A percentile compares a stretch with the other conserved stretches of the same genome.
phyloP scores from a whole-genome alignment of 2,888 invertebrate genomes.

The Nemurella pictetii region DNA sequence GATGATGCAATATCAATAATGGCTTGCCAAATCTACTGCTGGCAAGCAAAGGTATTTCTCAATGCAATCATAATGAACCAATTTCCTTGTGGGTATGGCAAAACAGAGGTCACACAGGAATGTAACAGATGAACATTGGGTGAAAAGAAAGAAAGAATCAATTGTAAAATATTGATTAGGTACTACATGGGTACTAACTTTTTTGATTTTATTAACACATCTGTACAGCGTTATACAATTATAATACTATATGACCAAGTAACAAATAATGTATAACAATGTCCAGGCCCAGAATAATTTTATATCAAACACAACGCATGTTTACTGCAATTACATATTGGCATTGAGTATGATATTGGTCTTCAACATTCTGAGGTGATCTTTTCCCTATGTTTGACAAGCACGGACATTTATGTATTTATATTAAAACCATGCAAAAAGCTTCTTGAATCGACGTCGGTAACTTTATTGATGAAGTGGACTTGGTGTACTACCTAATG shows the following conservation, averaged over 20 bases:
- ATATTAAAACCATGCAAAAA: neutral
- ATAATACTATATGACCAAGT: neutral
- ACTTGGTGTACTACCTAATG: neutral
- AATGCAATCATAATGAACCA: too few species aligned
- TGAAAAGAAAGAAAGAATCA: too few species aligned
- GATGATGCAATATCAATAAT: too few species aligned
- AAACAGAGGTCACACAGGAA: too few species aligned
- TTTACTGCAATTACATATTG: neutral
- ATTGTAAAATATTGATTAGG: too few species aligned
- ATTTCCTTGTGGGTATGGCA: too few species aligned
- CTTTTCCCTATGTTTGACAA: neutral
- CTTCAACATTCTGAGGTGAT: neutral
- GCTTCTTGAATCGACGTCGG: neutral
- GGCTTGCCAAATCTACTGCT: too few species aligned
- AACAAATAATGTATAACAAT: neutral
- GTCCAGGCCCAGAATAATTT: neutral
- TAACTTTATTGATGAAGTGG: neutral
- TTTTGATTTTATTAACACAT: neutral
- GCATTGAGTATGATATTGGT: too few species aligned
- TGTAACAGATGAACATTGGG: too few species aligned
- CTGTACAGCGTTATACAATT: neutral
- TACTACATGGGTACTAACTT: neutral
- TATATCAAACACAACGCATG: neutral
- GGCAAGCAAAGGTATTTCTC: too few species aligned
- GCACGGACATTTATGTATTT: neutral